Base-by-base conservation (phyloP, 2,797 vertebrate species). In the Gallinago stenura region DNA sequence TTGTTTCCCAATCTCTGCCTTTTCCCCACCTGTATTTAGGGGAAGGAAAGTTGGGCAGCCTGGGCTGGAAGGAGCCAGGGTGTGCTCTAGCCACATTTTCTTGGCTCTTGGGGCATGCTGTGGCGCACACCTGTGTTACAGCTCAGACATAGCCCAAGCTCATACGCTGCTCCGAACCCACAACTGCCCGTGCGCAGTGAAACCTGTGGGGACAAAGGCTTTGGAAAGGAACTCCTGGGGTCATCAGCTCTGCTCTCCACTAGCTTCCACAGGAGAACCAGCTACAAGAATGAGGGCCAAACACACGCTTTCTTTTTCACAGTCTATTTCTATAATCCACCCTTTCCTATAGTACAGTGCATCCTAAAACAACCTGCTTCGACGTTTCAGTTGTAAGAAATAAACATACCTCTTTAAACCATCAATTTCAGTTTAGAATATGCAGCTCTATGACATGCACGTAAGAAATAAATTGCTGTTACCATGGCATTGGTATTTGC, bases 401-500 rank as follows among this genome's bases (percentile, higher is more conserved):
- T 5, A 65, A 89, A 39, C 5, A 8, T 19, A 71, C 25, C 30
- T 87, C 50, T 78, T 69, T 45, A 86, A 91, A 75, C 7, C 41
- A 39, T 33, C 71, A 6, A 68, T 87, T 89, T 66, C 15, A 26
- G 26, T 87, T 80, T 26, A 45, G 13, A 79, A 87, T 37, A 82
- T 4, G 15, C 26, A 72, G 30, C 12, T 69, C 22, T 57, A 15
- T 43, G 56, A 53, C 28, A 58, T 3, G 15, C 54, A 77, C 1
- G 1, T 14, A 43, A 73, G 25, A 82, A 81, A 31, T 2, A 33
- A 33, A 37, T 60, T 57, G 43, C 68, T 65, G 57, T 97, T 98
- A 98, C 99, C 99, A 50, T 97, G 97, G 94, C 99, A 99, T 18
- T 99, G 99, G 97, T 99, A 99, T 98, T 99, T 99, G 71, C 99